Conservation (phyloP, 2,113 vertebrate genomes). For the Platycercus adscitus region DNA sequence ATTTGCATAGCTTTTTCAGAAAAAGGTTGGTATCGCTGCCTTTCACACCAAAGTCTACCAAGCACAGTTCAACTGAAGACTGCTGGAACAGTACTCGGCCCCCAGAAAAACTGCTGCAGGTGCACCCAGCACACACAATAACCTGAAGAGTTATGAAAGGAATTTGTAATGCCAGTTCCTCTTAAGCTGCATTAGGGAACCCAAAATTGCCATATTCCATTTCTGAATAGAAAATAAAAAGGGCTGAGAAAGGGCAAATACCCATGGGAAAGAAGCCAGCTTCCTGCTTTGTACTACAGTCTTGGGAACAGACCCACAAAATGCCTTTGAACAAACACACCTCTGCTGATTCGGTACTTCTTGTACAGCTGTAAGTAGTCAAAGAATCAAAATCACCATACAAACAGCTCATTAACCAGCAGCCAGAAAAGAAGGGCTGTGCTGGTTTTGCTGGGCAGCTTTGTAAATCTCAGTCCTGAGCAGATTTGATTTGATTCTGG, state of each 20-base stretch:
- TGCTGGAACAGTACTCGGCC: background rate
- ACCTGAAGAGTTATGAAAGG: background rate
- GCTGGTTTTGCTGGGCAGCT: background rate
- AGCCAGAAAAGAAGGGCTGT: background rate
- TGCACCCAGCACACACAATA: background rate
- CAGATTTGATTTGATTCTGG: background rate
- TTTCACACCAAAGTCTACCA: background rate
- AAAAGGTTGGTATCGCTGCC: background rate
- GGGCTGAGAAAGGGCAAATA: background rate
- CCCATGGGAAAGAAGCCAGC: background rate
- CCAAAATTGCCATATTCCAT: background rate
- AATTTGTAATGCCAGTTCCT: background rate
- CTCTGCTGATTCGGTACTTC: background rate
- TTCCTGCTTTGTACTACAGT: background rate
- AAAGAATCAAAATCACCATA: background rate
- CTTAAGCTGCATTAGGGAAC: constrained; percentile 37
- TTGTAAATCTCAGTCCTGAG: background rate
- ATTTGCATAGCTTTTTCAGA: background rate
- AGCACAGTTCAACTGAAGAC: background rate
- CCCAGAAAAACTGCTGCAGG: background rate
- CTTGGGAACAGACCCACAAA: background rate
- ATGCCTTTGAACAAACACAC: background rate
- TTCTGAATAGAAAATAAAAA: background rate
- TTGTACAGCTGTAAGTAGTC: background rate
- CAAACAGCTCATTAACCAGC: background rate